Evolutionary conservation across 1,140 invertebrate species (phyloP).

Genomic region (Fopius arisanus): DNA sequence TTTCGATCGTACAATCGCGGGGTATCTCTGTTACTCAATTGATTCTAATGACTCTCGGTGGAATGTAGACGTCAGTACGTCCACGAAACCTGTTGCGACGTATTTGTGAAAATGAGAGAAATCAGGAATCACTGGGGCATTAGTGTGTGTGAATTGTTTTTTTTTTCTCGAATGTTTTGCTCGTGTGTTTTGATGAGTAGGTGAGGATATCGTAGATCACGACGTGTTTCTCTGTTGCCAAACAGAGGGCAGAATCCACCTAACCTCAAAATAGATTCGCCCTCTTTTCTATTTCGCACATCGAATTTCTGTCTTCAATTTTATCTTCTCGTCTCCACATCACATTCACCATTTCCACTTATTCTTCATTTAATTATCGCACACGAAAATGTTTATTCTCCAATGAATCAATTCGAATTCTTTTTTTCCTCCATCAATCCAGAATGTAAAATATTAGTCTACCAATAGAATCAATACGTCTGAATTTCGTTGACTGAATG

Average conservation of each 20-base stretch:
- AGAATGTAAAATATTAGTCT: no score
- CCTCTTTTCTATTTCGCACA: neutral
- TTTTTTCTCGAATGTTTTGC: neutral
- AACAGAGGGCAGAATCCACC: conserved; percentile 6
- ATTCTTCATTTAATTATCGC: no score
- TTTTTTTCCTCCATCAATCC: no score
- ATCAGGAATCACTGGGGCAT: neutral
- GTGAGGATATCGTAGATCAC: neutral
- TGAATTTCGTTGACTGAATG: no score
- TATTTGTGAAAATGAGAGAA: neutral
- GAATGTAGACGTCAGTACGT: conserved; percentile 6
- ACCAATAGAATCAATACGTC: no score
- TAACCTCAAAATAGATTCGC: conserved; percentile 34
- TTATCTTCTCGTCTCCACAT: conserved; percentile 42
- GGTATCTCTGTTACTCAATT: conserved; percentile 5
- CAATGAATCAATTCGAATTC: conserved; percentile 33
- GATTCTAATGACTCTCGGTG: neutral
- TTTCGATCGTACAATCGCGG: neutral
- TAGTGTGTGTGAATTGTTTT: neutral
- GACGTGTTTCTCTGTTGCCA: conserved; percentile 3
- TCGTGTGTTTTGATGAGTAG: neutral
- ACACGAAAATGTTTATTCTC: no score
- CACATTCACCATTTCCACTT: neutral
- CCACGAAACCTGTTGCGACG: conserved; percentile 8
- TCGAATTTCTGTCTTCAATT: neutral